phyloP scores from a whole-genome alignment of 2,888 invertebrate genomes.

The Thalpophila matura region DNA sequence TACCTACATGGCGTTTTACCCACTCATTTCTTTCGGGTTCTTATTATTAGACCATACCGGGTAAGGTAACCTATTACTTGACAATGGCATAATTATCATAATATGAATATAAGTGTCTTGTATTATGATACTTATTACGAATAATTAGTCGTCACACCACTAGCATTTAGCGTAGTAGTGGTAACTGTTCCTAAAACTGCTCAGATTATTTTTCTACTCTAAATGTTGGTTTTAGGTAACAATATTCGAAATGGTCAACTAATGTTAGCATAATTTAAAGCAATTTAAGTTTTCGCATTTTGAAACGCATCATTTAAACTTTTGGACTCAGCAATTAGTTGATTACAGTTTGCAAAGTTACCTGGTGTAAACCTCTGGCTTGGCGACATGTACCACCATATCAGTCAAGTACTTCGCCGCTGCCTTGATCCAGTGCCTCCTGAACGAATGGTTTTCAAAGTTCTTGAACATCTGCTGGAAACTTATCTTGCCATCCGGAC shows the following conservation, averaged over 20 bases:
- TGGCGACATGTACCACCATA: slow-evolving; percentile 93
- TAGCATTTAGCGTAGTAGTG: no score
- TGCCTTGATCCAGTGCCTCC: slow-evolving; percentile 95
- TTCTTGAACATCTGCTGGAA: slow-evolving; percentile 94
- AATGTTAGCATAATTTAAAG: slow-evolving; percentile 9
- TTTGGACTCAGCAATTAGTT: neutral
- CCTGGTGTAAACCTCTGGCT: slow-evolving; percentile 94
- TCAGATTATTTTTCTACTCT: neutral
- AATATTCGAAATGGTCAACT: neutral
- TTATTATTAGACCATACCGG: no score
- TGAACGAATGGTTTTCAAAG: slow-evolving; percentile 95
- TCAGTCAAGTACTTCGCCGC: slow-evolving; percentile 94
- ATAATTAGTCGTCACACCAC: no score
- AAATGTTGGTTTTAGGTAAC: slow-evolving; percentile 8
- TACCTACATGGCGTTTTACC: no score
- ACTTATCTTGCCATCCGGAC: slow-evolving; percentile 93
- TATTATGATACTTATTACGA: no score
- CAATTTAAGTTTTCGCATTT: slow-evolving; percentile 14
- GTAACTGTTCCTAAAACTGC: slow-evolving; percentile 11
- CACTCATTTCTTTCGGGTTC: no score
- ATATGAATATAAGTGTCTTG: no score
- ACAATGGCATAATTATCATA: no score
- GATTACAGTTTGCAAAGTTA: slow-evolving; percentile 72
- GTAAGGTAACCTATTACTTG: no score
- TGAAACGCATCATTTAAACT: neutral